Base-by-base conservation (phyloP, 2,113 vertebrate genomes). In the Clinocottus analis region DNA sequence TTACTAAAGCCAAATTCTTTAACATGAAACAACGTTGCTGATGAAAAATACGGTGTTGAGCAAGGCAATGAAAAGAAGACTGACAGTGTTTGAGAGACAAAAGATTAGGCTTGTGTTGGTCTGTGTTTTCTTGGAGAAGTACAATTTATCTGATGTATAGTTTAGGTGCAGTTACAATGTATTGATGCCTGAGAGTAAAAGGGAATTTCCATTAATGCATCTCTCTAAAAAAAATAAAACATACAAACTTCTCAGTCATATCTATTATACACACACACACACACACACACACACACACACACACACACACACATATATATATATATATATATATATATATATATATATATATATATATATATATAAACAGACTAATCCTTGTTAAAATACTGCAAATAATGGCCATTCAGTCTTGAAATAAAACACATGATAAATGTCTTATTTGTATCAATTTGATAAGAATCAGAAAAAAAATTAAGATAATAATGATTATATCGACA, bases 1-100 rank as follows among this genome's bases (percentile, higher is more conserved):
- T 72, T 29, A 27, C 35, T 58, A 2, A 31, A 66, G 64, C 55
- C 62, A 31, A 49, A 75, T 88, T 89, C 35, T 79, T 75, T 21
- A 6, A 51, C 9, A 31, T 72, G 51, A 81, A 80, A 88, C 76
- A 68, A 45, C 53, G 56, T 79, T 43, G 56, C 65, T 41, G 12
- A 19, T 17, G 31, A 64, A 74, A 69, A 69, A 49, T 12, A 14
- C 45, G 21, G 41, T 29, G 29, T 19, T 21, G 21, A 74, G 4
- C 1, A 33, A 25, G 4, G 19, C 7, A 5, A 51, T 23, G 31
- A 29, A 66, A 82, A 13, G 8, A 45, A 63, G 63, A 75, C 0
- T 23, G 37, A 49, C 45, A 27, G 31, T 56, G 61, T 75, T 74
- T 21, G 49, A 75, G 1, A 59, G 45, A 77, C 27, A 59, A 10